Conservation (phyloP, 2,797 vertebrate genomes). For the Anniella stebbinsi region DNA sequence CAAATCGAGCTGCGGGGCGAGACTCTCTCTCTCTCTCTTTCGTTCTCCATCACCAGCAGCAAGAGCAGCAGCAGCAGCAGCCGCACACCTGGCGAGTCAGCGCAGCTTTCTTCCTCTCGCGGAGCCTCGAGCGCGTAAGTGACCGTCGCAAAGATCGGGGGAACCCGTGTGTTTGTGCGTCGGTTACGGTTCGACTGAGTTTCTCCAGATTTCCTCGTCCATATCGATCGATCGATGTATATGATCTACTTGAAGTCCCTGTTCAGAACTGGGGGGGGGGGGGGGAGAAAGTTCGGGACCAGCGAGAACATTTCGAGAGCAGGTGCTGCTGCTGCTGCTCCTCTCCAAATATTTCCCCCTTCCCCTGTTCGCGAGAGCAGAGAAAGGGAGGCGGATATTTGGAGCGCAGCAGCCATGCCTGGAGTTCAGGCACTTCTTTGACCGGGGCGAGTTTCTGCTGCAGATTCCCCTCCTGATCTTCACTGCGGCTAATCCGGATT, state of each 20-base stretch:
- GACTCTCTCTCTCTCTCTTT: too few relatives aligned
- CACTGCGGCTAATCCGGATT: not conserved
- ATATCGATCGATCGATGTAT: too few relatives aligned
- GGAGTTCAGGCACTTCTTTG: not conserved
- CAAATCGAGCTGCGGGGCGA: not conserved
- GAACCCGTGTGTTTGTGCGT: not conserved
- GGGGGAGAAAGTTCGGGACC: not conserved
- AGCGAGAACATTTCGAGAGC: too few relatives aligned
- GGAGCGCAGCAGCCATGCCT: not conserved
- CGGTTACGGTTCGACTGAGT: not conserved
- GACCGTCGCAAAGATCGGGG: conserved; percentile 37
- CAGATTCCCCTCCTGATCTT: not conserved
- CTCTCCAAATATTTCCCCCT: too few relatives aligned
- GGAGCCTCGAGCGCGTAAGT: conserved; percentile 69
- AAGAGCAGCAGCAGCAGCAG: not conserved
- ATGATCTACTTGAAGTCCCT: not conserved
- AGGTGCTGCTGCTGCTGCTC: too few relatives aligned
- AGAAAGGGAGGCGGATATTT: too few relatives aligned
- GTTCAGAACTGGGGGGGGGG: not conserved
- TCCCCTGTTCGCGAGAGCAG: not conserved
- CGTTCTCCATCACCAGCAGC: not conserved
- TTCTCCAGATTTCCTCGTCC: not conserved
- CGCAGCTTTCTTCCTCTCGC: not conserved
- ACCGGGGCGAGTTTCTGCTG: not conserved
- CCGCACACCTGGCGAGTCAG: not conserved